Base-by-base conservation (phyloP, 2,113 vertebrate genomes). In the Tauraco erythrolophus region DNA sequence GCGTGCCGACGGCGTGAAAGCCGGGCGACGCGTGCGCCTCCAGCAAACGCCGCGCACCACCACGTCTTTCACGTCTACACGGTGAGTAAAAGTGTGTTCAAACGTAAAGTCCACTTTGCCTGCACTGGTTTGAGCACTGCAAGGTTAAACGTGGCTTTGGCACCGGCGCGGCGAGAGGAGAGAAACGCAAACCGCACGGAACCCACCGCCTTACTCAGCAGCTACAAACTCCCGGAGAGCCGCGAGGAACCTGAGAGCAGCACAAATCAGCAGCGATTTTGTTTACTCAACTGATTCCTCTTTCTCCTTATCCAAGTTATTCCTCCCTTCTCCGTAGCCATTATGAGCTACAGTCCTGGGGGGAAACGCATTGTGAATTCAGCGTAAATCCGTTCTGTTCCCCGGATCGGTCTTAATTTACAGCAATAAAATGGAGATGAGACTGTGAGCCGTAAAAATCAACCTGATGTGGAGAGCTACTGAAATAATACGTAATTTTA, bases 1-100 rank as follows among this genome's bases (percentile, higher is more conserved):
- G 0, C 11, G 31, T 23, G 3, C 57, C 1, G 8, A 10, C 18
- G 65, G 4, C 17, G 0, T 1, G 31, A 14, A 9, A 85, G 48
- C 50, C 48, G 3, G 84, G 12, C 35, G 30, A 15, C 0, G 27
- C 30, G 21, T 1, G 6, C 0, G 7, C 18, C 74, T 22, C 11
- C 14, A 46, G 7, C 33, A 7, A 16, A 8, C 7, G 10, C 80
- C 28, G 0, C 0, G 21, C 57, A 1, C 27, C 17, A 14, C 58
- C 19, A 0, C 7, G 6, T 6, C 0, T 5, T 18, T 3, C 7
- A 21, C 10, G 14, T 9, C 60, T 21, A 43, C 58, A 17, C 6
- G 1, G 11, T 2, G 14, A 19, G 19, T 28, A 22, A 50, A 51
- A 1, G 21, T 2, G 31, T 11, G 15, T 8, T 24, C 68, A 41